Evolutionary conservation across 1,140 invertebrate genomes (phyloP).

Genomic region (Rhynchophorus ferrugineus): DNA sequence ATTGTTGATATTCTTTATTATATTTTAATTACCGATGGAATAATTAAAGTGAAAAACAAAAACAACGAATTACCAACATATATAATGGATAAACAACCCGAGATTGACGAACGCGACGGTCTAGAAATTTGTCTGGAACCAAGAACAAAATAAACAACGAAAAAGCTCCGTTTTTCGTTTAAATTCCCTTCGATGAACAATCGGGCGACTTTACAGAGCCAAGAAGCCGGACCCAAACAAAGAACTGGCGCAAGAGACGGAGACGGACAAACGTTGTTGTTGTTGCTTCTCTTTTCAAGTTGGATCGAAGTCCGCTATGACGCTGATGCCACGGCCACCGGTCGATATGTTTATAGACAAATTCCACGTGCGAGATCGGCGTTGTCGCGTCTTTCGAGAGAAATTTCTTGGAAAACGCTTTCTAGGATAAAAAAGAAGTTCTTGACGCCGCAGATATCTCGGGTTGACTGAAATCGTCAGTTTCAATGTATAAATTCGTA

Average conservation of each 20-base stretch:
- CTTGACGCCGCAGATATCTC: too few species aligned
- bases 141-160: background rate
- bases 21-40: too few species aligned
- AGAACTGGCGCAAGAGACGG: conserved; percentile 15
- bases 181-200: background rate
- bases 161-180: background rate
- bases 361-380: conserved; percentile 11
- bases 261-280: conserved; percentile 19
- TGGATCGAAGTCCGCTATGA: conserved; percentile 23
- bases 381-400: conserved; percentile 11
- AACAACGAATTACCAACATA: too few species aligned
- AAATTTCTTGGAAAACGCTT: background rate
- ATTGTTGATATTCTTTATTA: too few species aligned
- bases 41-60: too few species aligned
- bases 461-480: too few species aligned
- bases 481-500: too few species aligned
- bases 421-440: too few species aligned
- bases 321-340: conserved; percentile 16
- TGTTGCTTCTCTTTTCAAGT: conserved; percentile 17
- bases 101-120: too few species aligned
- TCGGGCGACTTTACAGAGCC: background rate
- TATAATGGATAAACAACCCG: too few species aligned
- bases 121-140: too few species aligned
- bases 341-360: conserved; percentile 34
- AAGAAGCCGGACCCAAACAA: conserved; percentile 17